Base-by-base conservation (phyloP, 2,888 invertebrate genomes). In the Mechanitis messenoides region DNA sequence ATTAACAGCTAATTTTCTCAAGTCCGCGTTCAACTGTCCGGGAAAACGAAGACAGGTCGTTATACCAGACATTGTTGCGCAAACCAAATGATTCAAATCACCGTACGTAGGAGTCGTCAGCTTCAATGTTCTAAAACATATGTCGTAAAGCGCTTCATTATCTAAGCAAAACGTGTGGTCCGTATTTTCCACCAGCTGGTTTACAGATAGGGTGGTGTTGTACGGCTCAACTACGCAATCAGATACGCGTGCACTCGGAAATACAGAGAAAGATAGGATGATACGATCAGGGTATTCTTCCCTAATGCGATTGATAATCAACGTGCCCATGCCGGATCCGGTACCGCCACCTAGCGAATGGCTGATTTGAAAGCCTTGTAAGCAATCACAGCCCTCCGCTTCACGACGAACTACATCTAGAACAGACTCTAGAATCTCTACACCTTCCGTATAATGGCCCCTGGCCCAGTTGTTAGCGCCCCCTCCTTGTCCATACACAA, bases 211-310 rank as follows among this genome's bases (percentile, higher is more conserved):
- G 2, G 94, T 94, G 33, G 94, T 94, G 73, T 95, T 95, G 87
- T 94, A 94, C 0, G 87, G 86, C 60, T 87, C 87, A 1, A 87
- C 87, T 0, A 95, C 94, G 1, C 94, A 94, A 79, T 95, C 95
- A 0, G 94, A 94, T 20, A 94, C 93, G 80, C 94, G 94, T 5
- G 94, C 94, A 50, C 93, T 93, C 2, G 94, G 94, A 2, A 94
- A 93, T 50, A 94, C 93, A 2, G 93, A 93, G 79, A 93, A 94
- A 0, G 93, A 93, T 72, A 91, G 92, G 92, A 94, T 93, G 64
- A 95, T 94, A 61, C 94, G 87, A 76, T 94, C 94, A 0, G 94
- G 94, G 74, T 94, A 94, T 76, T 95, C 94, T 76, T 94, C 94
- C 64, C 93, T 85, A 68, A 94, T 93, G 78, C 94, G 94, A 9